Evolutionary conservation across 2,888 invertebrate genomes (phyloP).

Genomic region (Drosophila longiperda): DNA sequence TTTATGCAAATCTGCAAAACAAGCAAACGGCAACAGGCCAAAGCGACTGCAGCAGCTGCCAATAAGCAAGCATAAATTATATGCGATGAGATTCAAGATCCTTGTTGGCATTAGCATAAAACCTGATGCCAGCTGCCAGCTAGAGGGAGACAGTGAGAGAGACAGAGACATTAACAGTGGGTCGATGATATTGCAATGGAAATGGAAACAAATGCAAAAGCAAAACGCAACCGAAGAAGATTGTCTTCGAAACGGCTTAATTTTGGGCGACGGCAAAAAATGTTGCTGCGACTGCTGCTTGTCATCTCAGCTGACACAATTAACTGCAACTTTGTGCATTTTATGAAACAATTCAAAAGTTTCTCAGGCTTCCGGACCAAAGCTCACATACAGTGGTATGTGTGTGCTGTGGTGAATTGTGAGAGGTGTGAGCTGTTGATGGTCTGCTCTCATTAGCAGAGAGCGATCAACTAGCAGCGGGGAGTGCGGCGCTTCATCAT

Average conservation of each 20-base stretch:
- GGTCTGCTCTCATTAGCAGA: conserved; percentile 72
- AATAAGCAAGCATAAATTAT: conserved; percentile 78
- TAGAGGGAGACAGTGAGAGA: conserved; percentile 1
- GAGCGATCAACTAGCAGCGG: conserved; percentile 28
- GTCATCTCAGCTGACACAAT: conserved; percentile 73
- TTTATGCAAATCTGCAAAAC: conserved; percentile 69
- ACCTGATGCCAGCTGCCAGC: conserved; percentile 59
- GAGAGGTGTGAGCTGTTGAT: conserved; percentile 26
- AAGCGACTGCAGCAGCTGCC: conserved; percentile 58
- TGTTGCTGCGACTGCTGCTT: conserved; percentile 17
- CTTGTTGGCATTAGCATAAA: conserved; percentile 75
- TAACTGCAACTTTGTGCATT: conserved; percentile 76
- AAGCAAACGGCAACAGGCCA: conserved; percentile 14
- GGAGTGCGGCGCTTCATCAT: conserved; percentile 2
- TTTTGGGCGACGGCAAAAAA: conserved; percentile 41
- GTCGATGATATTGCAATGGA: conserved; percentile 15
- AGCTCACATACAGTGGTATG: neutral
- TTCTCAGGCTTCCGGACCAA: conserved; percentile 69
- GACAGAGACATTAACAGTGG: neutral
- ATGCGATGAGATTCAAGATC: conserved; percentile 69
- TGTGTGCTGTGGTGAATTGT: conserved; percentile 17
- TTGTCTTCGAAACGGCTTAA: conserved; percentile 68
- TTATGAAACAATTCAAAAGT: conserved; percentile 79
- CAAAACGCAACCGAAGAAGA: conserved; percentile 17
- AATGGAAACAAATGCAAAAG: conserved; percentile 18